phyloP scores from a whole-genome alignment of 35 echinoderm and acorn worm genomes.

The Strongylocentrotus purpuratus region DNA sequence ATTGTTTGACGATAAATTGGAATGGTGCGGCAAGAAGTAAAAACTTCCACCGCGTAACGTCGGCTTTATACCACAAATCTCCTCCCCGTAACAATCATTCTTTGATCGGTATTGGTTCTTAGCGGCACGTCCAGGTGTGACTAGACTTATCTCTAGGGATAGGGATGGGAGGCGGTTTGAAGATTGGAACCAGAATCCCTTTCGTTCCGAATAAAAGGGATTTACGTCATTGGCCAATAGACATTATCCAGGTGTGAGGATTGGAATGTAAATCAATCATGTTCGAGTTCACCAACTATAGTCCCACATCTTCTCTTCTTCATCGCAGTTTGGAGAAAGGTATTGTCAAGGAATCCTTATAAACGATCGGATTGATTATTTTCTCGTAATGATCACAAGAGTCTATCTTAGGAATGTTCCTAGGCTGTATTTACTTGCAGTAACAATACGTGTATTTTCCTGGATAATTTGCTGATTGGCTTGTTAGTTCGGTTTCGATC shows the following conservation, averaged over 20 bases:
- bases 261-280: constrained; percentile 24
- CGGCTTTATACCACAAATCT: not conserved
- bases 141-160: not conserved
- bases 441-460: not conserved
- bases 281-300: constrained; percentile 28
- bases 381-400: not conserved
- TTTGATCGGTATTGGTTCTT: constrained; percentile 32
- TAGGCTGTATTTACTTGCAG: not conserved
- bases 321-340: not conserved
- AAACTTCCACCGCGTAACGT: constrained; percentile 21
- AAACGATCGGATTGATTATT: not conserved
- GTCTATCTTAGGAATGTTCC: not conserved
- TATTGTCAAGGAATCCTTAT: not conserved
- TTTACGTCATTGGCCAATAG: not conserved
- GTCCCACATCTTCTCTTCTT: not conserved
- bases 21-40: constrained; percentile 30
- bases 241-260: constrained; percentile 17
- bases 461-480: not conserved
- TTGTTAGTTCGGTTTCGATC: not conserved
- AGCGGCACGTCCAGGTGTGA: constrained; percentile 23
- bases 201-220: not conserved
- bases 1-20: constrained; percentile 45
- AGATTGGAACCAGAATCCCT: not conserved
- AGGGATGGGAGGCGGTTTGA: not conserved
- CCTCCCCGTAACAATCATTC: not conserved